Base-by-base conservation (phyloP, 2,797 vertebrate species). In the Naso thynnoides region DNA sequence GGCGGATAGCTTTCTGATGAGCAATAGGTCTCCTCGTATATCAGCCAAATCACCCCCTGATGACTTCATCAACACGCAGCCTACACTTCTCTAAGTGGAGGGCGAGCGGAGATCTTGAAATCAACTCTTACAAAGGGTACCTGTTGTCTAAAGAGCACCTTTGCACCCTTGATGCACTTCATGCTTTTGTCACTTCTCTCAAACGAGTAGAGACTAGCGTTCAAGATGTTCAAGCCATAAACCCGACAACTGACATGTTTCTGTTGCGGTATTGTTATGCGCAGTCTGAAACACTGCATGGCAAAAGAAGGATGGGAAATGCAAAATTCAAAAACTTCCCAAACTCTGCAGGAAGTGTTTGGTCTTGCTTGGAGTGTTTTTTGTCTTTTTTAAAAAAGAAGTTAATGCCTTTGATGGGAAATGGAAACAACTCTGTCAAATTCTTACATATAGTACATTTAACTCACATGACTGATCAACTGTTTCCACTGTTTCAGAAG, bases 1-100 rank as follows among this genome's bases (percentile, higher is more conserved):
- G 86, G 81, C 39, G 76, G 87, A 89, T 89, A 81, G 86, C 86
- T 89, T 88, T 91, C 85, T 90, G 86, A 92, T 91, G 89, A 91
- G 87, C 88, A 78, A 84, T 88, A 81, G 88, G 81, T 88, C 85
- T 82, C 49, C 80, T 83, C 19, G 16, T 79, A 76, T 72, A 85
- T 88, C 85, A 79, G 82, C 85, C 81, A 84, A 87, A 92, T 91
- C 88, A 83, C 84, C 86, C 80, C 86, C 88, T 83, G 88, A 89
- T 81, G 87, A 84, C 86, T 79, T 85, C 84, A 81, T 85, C 86
- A 82, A 84, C 86, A 81, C 59, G 27, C 77, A 38, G 78, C 78
- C 74, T 71, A 71, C 82, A 73, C 73, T 78, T 60, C 47, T 73
- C 60, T 70, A 42, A 85, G 81, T 75, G 67, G 72, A 76, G 54